A percentile compares a stretch with the other conserved stretches of the same genome.
Evolutionary conservation across 1,140 invertebrate species (phyloP).

Genomic region (Tetragonula clypearis): DNA sequence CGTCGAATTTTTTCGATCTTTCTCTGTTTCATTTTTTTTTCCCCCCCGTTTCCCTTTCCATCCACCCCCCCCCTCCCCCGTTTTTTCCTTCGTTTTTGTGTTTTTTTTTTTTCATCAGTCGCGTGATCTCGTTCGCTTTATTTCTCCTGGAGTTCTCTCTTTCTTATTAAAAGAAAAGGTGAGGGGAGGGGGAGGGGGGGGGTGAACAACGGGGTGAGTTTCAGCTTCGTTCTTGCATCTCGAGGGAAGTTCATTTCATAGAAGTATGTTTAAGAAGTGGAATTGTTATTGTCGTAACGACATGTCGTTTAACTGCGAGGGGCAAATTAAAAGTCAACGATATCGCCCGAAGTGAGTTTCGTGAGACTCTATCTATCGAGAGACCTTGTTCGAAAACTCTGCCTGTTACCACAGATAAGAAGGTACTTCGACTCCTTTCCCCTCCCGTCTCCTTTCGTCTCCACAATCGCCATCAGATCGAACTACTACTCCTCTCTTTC

Average conservation of each 20-base stretch:
- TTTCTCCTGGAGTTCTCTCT: not conserved
- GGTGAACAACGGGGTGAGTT: not conserved
- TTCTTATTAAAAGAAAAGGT: not conserved
- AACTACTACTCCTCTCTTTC: too few relatives aligned
- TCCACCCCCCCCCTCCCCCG: too few relatives aligned
- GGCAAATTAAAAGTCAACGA: not conserved
- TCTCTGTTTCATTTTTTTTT: conserved; percentile 7
- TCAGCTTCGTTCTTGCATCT: not conserved
- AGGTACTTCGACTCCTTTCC: not conserved
- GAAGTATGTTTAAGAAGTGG: not conserved
- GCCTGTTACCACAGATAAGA: not conserved
- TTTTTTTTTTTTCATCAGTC: not conserved
- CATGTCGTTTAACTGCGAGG: too few relatives aligned
- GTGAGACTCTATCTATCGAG: too few relatives aligned
- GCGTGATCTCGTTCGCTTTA: not conserved
- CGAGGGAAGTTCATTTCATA: not conserved
- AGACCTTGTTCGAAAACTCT: not conserved
- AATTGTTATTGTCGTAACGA: not conserved
- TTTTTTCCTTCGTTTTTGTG: too few relatives aligned
- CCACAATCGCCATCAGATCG: not conserved
- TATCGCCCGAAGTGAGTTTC: not conserved
- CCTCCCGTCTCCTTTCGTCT: not conserved
- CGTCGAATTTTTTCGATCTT: conserved; percentile 23
- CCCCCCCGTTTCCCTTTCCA: too few relatives aligned
- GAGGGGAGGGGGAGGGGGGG: too few relatives aligned